These are phyloP conservation scores for Loriculus beryllinus DNA, from an alignment of 2,797 vertebrate genomes.

Conservation along the genomic window DNA sequence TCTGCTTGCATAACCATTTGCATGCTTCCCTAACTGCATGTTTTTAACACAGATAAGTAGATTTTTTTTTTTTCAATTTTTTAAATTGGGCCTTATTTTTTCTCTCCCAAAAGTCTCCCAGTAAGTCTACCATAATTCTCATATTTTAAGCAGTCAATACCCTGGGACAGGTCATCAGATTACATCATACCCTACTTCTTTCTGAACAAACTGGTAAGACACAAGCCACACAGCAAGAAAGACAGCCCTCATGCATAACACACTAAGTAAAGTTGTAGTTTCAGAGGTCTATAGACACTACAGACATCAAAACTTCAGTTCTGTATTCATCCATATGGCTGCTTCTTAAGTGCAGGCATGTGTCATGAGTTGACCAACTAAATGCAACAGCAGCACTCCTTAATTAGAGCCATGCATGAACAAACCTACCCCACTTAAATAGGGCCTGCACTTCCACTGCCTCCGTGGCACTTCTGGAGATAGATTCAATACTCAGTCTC, in stretches of 20 bases:
- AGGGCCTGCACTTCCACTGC: background rate
- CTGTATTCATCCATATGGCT: background rate
- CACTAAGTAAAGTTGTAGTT: background rate
- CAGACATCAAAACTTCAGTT: accelerated
- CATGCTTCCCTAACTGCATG: constrained; percentile 1
- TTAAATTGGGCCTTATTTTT: background rate
- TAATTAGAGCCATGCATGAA: accelerated
- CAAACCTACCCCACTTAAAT: accelerated
- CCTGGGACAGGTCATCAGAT: background rate
- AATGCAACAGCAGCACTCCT: background rate
- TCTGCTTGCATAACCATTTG: constrained; percentile 25
- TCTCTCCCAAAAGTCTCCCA: background rate
- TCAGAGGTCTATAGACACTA: background rate
- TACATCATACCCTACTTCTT: background rate
- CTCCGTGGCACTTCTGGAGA: accelerated
- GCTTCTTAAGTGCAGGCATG: background rate
- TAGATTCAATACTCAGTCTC: background rate
- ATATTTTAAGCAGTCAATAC: background rate
- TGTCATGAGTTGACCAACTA: background rate
- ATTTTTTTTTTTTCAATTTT: background rate
- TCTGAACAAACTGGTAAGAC: background rate
- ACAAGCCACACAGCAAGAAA: background rate
- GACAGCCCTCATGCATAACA: background rate
- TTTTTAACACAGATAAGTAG: background rate
- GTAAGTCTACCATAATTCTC: background rate